These are phyloP conservation scores for Scomber scombrus DNA, from an alignment of 2,113 vertebrate species.

Conservation along the genomic window DNA sequence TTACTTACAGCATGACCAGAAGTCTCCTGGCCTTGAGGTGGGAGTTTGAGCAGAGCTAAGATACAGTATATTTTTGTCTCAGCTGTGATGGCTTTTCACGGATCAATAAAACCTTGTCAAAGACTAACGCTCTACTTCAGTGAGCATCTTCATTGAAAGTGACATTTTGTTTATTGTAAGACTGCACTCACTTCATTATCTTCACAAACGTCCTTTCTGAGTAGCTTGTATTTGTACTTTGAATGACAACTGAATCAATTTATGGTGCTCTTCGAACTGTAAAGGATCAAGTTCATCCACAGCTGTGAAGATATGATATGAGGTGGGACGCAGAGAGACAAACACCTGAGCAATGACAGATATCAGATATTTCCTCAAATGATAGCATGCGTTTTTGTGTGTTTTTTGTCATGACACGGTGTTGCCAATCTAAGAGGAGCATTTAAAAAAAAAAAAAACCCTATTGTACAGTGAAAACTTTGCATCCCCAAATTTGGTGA, in stretches of 20 bases:
- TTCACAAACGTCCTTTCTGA: background rate
- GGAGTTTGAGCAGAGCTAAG: constrained; percentile 16
- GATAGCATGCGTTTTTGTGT: background rate
- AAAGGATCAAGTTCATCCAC: background rate
- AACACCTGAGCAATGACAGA: too few relatives aligned
- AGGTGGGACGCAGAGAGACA: too few relatives aligned
- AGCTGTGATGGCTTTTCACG: background rate
- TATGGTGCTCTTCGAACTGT: too few relatives aligned
- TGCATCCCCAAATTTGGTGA: constrained; percentile 27
- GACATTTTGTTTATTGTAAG: constrained; percentile 1
- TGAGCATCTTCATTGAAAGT: constrained; percentile 16
- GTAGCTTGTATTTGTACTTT: background rate
- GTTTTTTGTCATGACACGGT: background rate
- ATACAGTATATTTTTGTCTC: constrained; percentile 19
- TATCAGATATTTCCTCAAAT: too few relatives aligned
- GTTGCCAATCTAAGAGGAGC: background rate
- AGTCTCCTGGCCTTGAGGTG: constrained; percentile 40
- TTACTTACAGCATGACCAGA: constrained; percentile 56
- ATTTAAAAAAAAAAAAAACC: background rate
- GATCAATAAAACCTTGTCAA: constrained; percentile 42
- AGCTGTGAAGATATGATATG: too few relatives aligned
- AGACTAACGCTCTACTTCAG: background rate
- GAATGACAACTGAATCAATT: background rate
- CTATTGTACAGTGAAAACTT: background rate
- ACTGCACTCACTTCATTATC: background rate